Percentiles rank a stretch among this genome's conserved stretches.
Conservation (phyloP, 1,140 invertebrate species). For the Drosophila paulistorum region DNA sequence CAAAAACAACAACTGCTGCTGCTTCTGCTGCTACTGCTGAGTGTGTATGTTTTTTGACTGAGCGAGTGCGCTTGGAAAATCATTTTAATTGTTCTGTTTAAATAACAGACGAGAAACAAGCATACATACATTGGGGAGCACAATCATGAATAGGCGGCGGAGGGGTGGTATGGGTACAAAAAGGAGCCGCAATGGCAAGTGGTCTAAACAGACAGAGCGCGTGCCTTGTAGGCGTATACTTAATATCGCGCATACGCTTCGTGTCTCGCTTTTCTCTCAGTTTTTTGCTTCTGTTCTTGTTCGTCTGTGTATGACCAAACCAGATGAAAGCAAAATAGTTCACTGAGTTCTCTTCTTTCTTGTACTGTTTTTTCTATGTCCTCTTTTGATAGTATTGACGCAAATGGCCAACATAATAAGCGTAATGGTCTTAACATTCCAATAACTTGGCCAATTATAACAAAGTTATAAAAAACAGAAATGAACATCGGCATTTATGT, state of each 20-base stretch:
- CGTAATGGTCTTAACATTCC: no score
- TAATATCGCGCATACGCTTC: slow-evolving; percentile 58
- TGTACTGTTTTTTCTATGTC: not conserved
- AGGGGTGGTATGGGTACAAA: not conserved
- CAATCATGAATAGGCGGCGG: not conserved
- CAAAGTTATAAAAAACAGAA: no score
- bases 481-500: no score
- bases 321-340: slow-evolving; percentile 52
- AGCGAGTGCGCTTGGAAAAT: slow-evolving; percentile 60
- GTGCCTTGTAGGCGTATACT: slow-evolving; percentile 68
- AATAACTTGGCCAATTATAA: no score
- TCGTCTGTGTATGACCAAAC: slow-evolving; percentile 28
- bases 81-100: slow-evolving; percentile 80
- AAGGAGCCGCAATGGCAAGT: slow-evolving; percentile 12
- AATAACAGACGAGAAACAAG: slow-evolving; percentile 58
- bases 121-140: slow-evolving; percentile 7
- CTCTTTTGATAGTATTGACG: slow-evolving; percentile 14
- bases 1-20: slow-evolving; percentile 35
- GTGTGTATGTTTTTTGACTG: slow-evolving; percentile 24
- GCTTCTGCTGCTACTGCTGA: slow-evolving; percentile 3
- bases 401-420: no score
- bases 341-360: not conserved
- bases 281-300: slow-evolving; percentile 5
- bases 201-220: slow-evolving; percentile 31
- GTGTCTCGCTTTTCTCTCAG: slow-evolving; percentile 19